Evolutionary conservation across 2,113 vertebrate species (phyloP).

Genomic region (Colossoma macropomum): DNA sequence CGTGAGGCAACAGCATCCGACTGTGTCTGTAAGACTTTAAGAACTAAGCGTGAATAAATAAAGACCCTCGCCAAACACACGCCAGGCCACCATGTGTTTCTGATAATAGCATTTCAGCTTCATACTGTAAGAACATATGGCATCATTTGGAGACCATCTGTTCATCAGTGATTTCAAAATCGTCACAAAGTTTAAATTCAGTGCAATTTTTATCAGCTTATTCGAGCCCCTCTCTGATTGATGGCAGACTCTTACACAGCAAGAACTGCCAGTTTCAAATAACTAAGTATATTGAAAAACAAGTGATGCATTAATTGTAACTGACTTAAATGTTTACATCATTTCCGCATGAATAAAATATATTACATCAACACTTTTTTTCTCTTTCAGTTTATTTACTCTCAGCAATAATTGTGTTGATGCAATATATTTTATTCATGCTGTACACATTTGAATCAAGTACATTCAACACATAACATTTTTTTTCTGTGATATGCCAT

Average conservation of each 20-base stretch:
- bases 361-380: too few species aligned
- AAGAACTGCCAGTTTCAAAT: not conserved
- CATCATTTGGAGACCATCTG: slow-evolving; percentile 28
- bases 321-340: not conserved
- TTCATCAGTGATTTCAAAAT: slow-evolving; percentile 18
- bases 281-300: not conserved
- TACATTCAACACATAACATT: too few species aligned
- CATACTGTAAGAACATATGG: slow-evolving; percentile 32
- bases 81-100: slow-evolving; percentile 49
- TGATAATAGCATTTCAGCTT: slow-evolving; percentile 16
- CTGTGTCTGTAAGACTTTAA: slow-evolving; percentile 13
- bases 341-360: too few species aligned
- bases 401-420: too few species aligned
- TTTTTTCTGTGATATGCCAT: too few species aligned
- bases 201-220: too few species aligned
- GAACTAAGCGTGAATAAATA: slow-evolving; percentile 21
- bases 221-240: not conserved
- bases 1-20: slow-evolving; percentile 11
- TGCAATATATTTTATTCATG: too few species aligned
- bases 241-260: not conserved
- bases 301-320: not conserved
- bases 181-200: slow-evolving; percentile 2
- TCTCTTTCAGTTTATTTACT: too few species aligned
- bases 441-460: too few species aligned
- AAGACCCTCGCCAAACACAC: slow-evolving; percentile 12